Evolutionary conservation across 2,888 invertebrate genomes (phyloP).

Genomic region (Orthosia cruda): DNA sequence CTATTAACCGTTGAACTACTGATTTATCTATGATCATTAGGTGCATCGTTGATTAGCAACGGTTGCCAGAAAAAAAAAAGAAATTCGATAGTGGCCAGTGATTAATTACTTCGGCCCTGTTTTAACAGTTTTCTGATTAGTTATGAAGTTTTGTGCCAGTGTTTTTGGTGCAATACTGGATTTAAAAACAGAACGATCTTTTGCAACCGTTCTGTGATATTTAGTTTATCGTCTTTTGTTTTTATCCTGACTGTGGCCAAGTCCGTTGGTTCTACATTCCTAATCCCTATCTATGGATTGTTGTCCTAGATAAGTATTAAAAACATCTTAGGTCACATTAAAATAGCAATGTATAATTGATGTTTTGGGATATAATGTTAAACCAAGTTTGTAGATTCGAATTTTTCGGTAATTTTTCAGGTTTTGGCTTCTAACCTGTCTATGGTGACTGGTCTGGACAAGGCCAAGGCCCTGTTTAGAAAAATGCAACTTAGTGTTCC

Average conservation of each 20-base stretch:
- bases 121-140: constrained; percentile 60
- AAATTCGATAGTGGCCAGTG: constrained; percentile 51
- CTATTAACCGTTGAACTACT: constrained; percentile 85
- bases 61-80: constrained; percentile 71
- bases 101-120: constrained; percentile 62
- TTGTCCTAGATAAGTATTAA: too few species aligned
- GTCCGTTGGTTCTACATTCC: too few species aligned
- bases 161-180: constrained; percentile 5
- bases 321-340: too few species aligned
- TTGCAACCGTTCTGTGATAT: background rate
- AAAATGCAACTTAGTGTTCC: background rate
- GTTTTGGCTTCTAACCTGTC: too few species aligned
- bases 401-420: too few species aligned
- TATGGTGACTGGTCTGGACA: too few species aligned
- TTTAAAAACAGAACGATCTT: background rate
- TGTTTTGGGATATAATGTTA: too few species aligned
- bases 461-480: background rate
- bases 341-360: too few species aligned
- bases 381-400: too few species aligned
- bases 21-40: constrained; percentile 89
- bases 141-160: constrained; percentile 19
- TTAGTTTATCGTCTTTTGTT: constrained; percentile 6
- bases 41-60: constrained; percentile 83
- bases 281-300: too few species aligned
- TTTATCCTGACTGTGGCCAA: background rate